Conservation (phyloP, 2,113 vertebrate genomes). For the Sisor rabdophorus region DNA sequence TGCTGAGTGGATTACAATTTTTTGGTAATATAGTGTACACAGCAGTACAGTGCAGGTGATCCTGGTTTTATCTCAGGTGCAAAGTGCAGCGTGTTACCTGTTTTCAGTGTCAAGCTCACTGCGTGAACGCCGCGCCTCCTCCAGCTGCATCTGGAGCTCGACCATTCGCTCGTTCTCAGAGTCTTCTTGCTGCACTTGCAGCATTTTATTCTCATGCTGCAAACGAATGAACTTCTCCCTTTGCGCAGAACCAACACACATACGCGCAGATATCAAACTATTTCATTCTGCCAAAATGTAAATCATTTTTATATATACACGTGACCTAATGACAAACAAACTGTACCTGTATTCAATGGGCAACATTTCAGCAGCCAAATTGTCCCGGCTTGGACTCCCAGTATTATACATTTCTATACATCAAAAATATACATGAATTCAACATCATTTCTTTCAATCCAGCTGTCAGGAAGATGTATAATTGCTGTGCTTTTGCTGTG, state of each 20-base stretch:
- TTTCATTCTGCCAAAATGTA: neutral
- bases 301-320: neutral
- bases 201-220: slow-evolving; percentile 97
- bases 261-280: neutral
- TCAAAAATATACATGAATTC: neutral
- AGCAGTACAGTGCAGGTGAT: neutral
- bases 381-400: slow-evolving; percentile 79
- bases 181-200: slow-evolving; percentile 86
- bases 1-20: no score
- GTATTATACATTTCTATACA: slow-evolving; percentile 65
- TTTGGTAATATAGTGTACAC: neutral
- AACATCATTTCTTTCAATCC: neutral
- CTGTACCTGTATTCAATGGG: slow-evolving; percentile 87
- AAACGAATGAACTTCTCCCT: slow-evolving; percentile 92
- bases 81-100: slow-evolving; percentile 54
- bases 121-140: slow-evolving; percentile 79
- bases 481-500: neutral
- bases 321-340: neutral
- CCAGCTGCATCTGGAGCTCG: slow-evolving; percentile 80
- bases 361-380: slow-evolving; percentile 90
- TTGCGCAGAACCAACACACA: neutral
- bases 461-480: neutral
- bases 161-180: slow-evolving; percentile 81
- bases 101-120: slow-evolving; percentile 88
- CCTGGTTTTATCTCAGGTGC: neutral